Base-by-base conservation (phyloP, 2,113 vertebrate genomes). In the Haplotaxodon microlepis region DNA sequence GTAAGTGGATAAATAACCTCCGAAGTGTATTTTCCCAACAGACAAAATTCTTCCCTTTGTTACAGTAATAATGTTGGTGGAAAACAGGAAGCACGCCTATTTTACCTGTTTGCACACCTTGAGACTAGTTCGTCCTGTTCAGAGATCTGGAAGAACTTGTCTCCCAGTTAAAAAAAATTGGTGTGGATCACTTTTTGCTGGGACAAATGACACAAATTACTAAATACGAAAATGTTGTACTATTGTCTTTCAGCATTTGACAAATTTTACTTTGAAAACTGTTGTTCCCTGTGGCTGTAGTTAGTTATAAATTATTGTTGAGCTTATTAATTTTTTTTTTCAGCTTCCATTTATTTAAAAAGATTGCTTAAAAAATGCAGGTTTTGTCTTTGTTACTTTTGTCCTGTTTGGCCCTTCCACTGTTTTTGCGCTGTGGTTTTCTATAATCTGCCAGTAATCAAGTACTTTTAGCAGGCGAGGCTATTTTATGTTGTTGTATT, bases 91-190 rank as follows among this genome's bases (percentile, higher is more conserved):
- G 69, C 82, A 78, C 40, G 31, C 88, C 81, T 57, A 21, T 3
- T 27, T 84, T 45, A 89, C 21, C 2, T 51, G 45, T 88, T 80
- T 34, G 29, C 45, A 86, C 47, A 51, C 81, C 71, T 38, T 53
- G 4, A 63, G 8, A 92, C 93, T 47, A 89, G 93, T 92, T 93
- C 7, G 38, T 82, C 92, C 81, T 81, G 91, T 84, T 90, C 10
- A 66, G 13, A 31, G 31, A 40, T 53, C 4, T 17, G 53, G 29
- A 38, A 53, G 2, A n/a, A 78, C 73, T 51, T 1, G 17, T 78
- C 45, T 78, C 24, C 4, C 10, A 47, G 40, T 76, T 27, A 3
- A 4, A 29, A 34, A 19, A 61, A 38, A 8, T 12, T 4, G 27
- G 16, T 19, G 24, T 19, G 6, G 45, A 51, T 50, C 42, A 76